Conservation (phyloP, 2,797 vertebrate genomes). For the Zalophus californianus region DNA sequence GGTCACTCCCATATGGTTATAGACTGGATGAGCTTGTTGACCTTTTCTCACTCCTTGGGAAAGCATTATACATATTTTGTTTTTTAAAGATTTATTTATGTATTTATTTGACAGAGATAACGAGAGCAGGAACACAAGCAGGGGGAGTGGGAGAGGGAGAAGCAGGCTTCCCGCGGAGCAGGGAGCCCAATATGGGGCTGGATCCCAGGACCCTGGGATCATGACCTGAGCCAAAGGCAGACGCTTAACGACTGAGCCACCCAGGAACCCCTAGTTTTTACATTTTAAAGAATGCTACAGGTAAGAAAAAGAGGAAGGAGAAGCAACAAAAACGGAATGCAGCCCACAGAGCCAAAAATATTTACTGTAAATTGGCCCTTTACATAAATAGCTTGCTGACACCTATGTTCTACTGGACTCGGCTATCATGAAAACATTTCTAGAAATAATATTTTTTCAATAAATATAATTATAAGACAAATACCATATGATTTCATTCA, state of each 20-base stretch:
- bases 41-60: constrained; percentile 7
- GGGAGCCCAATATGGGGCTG: too few relatives aligned
- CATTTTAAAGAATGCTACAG: neutral
- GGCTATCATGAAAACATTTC: neutral
- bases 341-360: neutral
- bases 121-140: too few relatives aligned
- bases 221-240: too few relatives aligned
- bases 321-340: neutral
- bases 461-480: neutral
- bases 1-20: constrained; percentile 9
- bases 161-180: too few relatives aligned
- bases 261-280: neutral
- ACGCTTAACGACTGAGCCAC: too few relatives aligned
- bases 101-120: too few relatives aligned
- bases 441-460: constrained; percentile 14
- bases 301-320: neutral
- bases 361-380: neutral
- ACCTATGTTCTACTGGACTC: neutral
- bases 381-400: constrained; percentile 26
- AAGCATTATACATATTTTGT: neutral
- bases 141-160: too few relatives aligned
- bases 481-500: neutral
- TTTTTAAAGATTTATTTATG: too few relatives aligned
- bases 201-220: too few relatives aligned
- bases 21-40: neutral